Evolutionary conservation across 1,140 invertebrate species (phyloP).

Genomic region (Diorhabda sublineata): DNA sequence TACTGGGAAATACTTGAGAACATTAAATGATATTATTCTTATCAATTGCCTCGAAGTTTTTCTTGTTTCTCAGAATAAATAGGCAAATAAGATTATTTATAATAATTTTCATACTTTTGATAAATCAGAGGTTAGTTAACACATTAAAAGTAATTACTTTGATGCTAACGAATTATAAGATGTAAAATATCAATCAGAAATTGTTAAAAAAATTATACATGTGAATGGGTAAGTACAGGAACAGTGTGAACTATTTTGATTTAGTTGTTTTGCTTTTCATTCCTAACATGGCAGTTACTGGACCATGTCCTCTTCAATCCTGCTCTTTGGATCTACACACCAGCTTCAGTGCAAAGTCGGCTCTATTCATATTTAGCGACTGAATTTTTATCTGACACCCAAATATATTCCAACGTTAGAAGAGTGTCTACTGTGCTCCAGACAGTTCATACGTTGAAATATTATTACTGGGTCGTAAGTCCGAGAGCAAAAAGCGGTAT

Average conservation of each 20-base stretch:
- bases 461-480: slow-evolving; percentile 98
- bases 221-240: slow-evolving; percentile 42
- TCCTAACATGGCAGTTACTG: slow-evolving; percentile 86
- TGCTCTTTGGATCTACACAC: slow-evolving; percentile 96
- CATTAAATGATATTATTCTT: too few relatives aligned
- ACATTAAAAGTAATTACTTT: too few relatives aligned
- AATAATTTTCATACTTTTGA: too few relatives aligned
- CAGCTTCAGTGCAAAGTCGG: slow-evolving; percentile 90
- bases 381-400: slow-evolving; percentile 94
- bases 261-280: slow-evolving; percentile 73
- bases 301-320: slow-evolving; percentile 99
- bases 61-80: too few relatives aligned
- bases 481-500: slow-evolving; percentile 92
- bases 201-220: slow-evolving; percentile 1
- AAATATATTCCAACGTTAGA: slow-evolving; percentile 95
- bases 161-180: too few relatives aligned
- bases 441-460: slow-evolving; percentile 97
- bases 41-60: too few relatives aligned
- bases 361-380: slow-evolving; percentile 97
- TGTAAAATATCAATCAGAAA: too few relatives aligned
- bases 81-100: too few relatives aligned
- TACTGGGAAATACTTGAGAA: too few relatives aligned
- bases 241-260: slow-evolving; percentile 59
- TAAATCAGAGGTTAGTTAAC: too few relatives aligned
- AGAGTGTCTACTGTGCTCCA: slow-evolving; percentile 95